Percentiles rank a stretch among this genome's conserved stretches.
These are phyloP conservation scores for Drosophila equinoxialis DNA, from an alignment of 1,140 invertebrate species.

Conservation along the genomic window DNA sequence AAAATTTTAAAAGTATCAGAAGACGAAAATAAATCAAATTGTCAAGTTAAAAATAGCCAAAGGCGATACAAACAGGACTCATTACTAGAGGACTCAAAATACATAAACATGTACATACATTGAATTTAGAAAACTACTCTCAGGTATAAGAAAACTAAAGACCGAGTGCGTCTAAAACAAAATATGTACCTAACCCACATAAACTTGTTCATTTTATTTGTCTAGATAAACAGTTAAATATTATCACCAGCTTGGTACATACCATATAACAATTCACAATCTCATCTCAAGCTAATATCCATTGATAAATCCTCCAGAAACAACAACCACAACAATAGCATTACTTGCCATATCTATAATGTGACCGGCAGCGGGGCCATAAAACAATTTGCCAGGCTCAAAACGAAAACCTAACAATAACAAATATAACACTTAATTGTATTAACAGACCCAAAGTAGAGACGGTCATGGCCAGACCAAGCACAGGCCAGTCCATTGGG, in stretches of 20 bases:
- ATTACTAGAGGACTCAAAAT: too few species aligned
- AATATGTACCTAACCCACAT: not conserved
- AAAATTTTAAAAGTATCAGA: too few species aligned
- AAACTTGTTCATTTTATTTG: not conserved
- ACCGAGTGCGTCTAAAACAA: too few species aligned
- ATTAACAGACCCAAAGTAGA: conserved; percentile 54
- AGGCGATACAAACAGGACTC: too few species aligned
- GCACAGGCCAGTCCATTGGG: not conserved
- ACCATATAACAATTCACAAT: conserved; percentile 39
- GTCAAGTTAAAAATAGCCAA: too few species aligned
- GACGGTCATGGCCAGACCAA: not conserved
- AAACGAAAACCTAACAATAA: conserved; percentile 62
- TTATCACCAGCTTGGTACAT: conserved; percentile 32
- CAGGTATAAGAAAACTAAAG: not conserved
- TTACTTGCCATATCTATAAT: conserved; percentile 52
- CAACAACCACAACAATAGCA: conserved; percentile 1
- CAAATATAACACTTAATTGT: conserved; percentile 80
- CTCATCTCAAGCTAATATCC: conserved; percentile 35
- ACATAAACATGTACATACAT: too few species aligned
- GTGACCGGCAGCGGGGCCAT: conserved; percentile 71
- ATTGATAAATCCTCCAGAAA: conserved; percentile 30
- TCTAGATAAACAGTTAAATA: conserved; percentile 33
- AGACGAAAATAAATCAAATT: too few species aligned
- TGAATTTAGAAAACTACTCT: not conserved
- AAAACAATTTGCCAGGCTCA: conserved; percentile 74